Conservation (phyloP, 2,797 vertebrate species). For the Podargus strigoides region DNA sequence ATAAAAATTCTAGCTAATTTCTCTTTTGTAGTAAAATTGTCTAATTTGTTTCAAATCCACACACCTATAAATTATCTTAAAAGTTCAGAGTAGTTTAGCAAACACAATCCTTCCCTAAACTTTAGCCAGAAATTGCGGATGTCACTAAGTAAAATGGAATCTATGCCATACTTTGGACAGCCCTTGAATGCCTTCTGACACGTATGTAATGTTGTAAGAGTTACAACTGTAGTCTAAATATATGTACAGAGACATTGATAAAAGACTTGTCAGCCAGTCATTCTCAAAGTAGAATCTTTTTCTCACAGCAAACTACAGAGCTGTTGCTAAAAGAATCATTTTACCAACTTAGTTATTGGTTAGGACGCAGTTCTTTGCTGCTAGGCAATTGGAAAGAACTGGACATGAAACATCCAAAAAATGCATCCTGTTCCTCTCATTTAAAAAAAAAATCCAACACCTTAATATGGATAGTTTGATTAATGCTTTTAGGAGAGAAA, state of each 20-base stretch:
- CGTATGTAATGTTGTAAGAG: background rate
- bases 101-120: background rate
- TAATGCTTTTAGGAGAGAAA: background rate
- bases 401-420: background rate
- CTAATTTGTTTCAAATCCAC: background rate
- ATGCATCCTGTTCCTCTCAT: background rate
- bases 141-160: background rate
- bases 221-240: background rate
- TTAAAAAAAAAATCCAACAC: background rate
- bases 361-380: background rate
- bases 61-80: background rate
- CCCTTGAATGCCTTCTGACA: background rate
- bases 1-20: background rate
- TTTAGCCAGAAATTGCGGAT: background rate
- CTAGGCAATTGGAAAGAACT: background rate
- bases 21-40: background rate
- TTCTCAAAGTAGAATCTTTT: background rate
- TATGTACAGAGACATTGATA: background rate
- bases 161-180: background rate
- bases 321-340: background rate
- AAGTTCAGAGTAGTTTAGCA: background rate
- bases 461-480: background rate
- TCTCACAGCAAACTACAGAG: background rate
- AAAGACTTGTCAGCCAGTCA: background rate
- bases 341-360: background rate